A percentile compares a stretch with the other conserved stretches of the same genome.
Conservation (phyloP, 2,797 vertebrate species). For the Discoglossus pictus region DNA sequence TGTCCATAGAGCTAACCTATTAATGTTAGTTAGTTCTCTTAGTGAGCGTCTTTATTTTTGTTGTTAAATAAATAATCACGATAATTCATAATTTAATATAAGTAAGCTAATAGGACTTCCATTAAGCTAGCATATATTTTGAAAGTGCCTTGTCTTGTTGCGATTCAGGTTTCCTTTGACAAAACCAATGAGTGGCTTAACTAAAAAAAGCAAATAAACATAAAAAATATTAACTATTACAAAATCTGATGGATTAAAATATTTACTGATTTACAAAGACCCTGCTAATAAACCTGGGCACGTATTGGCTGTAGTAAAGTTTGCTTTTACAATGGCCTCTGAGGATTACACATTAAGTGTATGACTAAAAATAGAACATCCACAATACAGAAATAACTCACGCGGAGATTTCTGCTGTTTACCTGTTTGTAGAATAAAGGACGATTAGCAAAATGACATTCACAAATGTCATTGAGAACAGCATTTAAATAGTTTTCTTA, state of each 20-base stretch:
- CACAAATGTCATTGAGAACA: constrained; percentile 56
- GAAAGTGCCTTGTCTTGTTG: too few relatives aligned
- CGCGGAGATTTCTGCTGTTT: constrained; percentile 43
- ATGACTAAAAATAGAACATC: constrained; percentile 61
- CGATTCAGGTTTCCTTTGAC: too few relatives aligned
- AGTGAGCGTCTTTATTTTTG: too few relatives aligned
- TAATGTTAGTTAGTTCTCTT: too few relatives aligned
- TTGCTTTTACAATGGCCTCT: constrained; percentile 53
- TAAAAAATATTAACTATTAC: too few relatives aligned
- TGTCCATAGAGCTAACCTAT: too few relatives aligned
- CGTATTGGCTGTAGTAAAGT: constrained; percentile 47
- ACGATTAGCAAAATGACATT: constrained; percentile 60
- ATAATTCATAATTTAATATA: too few relatives aligned
- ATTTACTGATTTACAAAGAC: constrained; percentile 50
- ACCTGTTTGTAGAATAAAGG: constrained; percentile 63
- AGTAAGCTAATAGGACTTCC: too few relatives aligned
- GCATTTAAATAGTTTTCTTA: constrained; percentile 48
- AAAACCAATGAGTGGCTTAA: too few relatives aligned
- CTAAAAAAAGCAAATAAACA: too few relatives aligned
- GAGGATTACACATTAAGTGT: constrained; percentile 63
- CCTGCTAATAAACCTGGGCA: constrained; percentile 49
- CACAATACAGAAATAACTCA: constrained; percentile 54
- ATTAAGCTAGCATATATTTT: too few relatives aligned
- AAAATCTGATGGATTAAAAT: constrained; percentile 52
- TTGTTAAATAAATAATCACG: too few relatives aligned